These are phyloP conservation scores for Paracentrotus lividus DNA, from an alignment of 53 echinoderm and acorn worm genomes.

Conservation along the genomic window DNA sequence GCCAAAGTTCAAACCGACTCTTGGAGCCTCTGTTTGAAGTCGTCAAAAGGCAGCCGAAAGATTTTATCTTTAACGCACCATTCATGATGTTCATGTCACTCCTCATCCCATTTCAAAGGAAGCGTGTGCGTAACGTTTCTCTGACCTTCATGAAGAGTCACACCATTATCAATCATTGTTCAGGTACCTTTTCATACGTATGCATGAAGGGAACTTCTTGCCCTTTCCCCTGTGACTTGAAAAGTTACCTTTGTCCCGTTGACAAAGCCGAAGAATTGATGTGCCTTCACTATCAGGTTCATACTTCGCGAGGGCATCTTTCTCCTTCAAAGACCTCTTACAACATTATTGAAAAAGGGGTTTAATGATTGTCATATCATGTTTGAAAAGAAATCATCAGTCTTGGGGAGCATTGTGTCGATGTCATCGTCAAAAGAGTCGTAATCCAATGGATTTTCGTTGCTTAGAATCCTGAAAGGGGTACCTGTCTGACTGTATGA, in stretches of 20 bases:
- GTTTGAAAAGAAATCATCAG: conserved; percentile 52
- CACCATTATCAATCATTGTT: conserved; percentile 53
- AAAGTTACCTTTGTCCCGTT: conserved; percentile 6
- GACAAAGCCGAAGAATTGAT: conserved; percentile 27
- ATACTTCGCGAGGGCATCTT: conserved; percentile 40
- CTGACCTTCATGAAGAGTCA: conserved; percentile 43
- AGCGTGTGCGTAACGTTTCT: neutral
- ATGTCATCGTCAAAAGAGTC: neutral
- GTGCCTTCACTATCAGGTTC: conserved; percentile 11
- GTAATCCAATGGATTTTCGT: conserved; percentile 30
- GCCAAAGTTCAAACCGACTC: neutral
- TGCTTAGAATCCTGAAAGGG: neutral
- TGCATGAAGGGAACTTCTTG: neutral
- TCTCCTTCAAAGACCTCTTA: neutral
- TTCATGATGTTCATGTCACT: neutral
- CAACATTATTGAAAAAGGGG: conserved; percentile 22
- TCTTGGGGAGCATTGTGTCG: neutral
- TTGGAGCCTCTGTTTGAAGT: neutral
- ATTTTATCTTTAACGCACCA: neutral
- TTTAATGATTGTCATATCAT: conserved; percentile 24
- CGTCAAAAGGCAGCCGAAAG: conserved; percentile 26
- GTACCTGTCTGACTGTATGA: neutral
- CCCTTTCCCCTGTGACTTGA: neutral
- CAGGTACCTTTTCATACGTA: neutral
- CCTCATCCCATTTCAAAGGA: neutral